Base-by-base conservation (phyloP, 2,797 vertebrate genomes). In the Rhodeus uyekii region DNA sequence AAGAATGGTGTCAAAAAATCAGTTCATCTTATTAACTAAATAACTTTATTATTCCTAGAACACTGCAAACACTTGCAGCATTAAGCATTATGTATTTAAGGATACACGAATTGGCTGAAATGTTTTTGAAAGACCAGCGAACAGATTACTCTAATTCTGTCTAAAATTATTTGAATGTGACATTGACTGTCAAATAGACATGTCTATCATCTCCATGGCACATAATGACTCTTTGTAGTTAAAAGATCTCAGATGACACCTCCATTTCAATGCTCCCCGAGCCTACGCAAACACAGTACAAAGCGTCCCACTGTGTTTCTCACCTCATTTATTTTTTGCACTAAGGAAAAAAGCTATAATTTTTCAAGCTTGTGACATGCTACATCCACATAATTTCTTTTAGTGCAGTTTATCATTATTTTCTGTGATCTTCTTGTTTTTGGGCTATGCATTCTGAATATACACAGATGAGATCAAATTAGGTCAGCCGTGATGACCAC, bases 401-500 rank as follows among this genome's bases (percentile, higher is more conserved):
- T 8, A n/a, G 38, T 81, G 67, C 78, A 71, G 82, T 90, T 78
- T 87, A 84, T 88, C 77, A 87, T 89, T 87, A 88, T 86, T 85
- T 90, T 92, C 89, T 86, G 89, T 74, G 90, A 89, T 93, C 83
- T 87, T 64, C 89, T 87, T 91, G 89, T 86, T 92, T 90, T 90
- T 86, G 90, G 86, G 89, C 87, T 85, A 83, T 86, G 87, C 88
- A 81, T 88, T 83, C 86, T 77, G 81, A 90, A 88, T 88, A 90
- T 90, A 92, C 89, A 83, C 88, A 90, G 90, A 90, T 91, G 86
- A 90, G 86, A 90, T 87, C 76, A 86, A 92, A 93, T 93, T 92
- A 94, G 91, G 93, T 92, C 93, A 93, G 90, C 91, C 90, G 87
- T 91, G 91, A 87, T 81, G 88, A 90, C 90, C 91, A 87, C 88